Evolutionary conservation across 2,113 vertebrate species (phyloP).

Genomic region (Piliocolobus tephrosceles): DNA sequence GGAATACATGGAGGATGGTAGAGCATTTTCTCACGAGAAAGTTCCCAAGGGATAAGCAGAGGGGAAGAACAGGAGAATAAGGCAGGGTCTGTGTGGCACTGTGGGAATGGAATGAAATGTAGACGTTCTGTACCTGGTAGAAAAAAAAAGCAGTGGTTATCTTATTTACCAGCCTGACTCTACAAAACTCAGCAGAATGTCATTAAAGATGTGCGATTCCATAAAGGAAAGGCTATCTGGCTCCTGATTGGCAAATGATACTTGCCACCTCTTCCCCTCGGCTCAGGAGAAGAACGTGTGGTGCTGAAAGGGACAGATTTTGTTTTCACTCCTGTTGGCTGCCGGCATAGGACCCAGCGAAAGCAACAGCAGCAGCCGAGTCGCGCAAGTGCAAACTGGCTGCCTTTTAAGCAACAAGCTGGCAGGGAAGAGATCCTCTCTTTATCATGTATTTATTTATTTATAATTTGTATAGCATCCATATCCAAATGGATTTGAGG

Average conservation of each 20-base stretch:
- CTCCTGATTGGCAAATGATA: conserved; percentile 54
- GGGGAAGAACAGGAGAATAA: not conserved
- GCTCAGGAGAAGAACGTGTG: conserved; percentile 66
- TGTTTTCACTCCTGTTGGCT: conserved; percentile 73
- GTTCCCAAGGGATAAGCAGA: not conserved
- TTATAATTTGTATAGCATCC: conserved; percentile 73
- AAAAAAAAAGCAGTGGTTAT: not conserved
- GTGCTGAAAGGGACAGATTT: conserved; percentile 75
- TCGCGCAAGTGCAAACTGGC: conserved; percentile 63
- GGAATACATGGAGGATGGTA: not conserved
- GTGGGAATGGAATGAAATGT: not conserved
- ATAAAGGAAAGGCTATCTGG: conserved; percentile 45
- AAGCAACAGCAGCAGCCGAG: conserved; percentile 46
- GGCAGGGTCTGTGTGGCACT: no score
- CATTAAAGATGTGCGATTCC: not conserved
- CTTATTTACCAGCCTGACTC: not conserved
- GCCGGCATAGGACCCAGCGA: conserved; percentile 64
- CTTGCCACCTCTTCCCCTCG: conserved; percentile 64
- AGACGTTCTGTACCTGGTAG: not conserved
- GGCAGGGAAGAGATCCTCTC: conserved; percentile 62
- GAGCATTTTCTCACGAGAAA: not conserved
- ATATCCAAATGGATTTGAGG: conserved; percentile 67
- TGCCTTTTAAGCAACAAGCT: conserved; percentile 70
- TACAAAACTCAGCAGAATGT: not conserved
- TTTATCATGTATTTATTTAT: conserved; percentile 74